Evolutionary conservation across 2,797 vertebrate species (phyloP), one percentile per base, ranked within the genome.

Genomic region (Podarcis siculus): DNA sequence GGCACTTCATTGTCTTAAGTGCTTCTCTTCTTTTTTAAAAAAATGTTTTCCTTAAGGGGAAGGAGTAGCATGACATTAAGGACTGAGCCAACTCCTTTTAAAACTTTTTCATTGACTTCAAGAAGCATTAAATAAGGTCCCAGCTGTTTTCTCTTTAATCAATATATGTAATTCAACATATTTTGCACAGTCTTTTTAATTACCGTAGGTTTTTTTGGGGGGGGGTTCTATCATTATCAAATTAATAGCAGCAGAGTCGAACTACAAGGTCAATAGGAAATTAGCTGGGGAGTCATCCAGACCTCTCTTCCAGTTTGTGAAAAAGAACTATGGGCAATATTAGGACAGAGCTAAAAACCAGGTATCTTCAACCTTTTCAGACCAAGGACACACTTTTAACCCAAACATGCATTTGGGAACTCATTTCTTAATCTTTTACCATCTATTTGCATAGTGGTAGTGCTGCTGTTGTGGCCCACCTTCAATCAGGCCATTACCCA

Each of bases 1-100:
- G 80, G 25, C 25, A 77, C 72, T 88, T 82, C 86, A 67, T 88
- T 88, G 80, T 39, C 42, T 78, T 88, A 88, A 88, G 73, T 83
- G 86, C 61, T 69, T 78, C 73, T 77, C 61, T 55, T 83, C 80
- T 39, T 76, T 78, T 13, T 37, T 3, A 42, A 42, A 42, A 77
- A 80, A 66, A 81, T 45, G 37, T 30, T 82, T 90, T 87, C 75
- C 66, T 83, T 61, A 66, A 71, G 35, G 61, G 42, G 75, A 72
- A 79, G 37, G 45, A 85, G 76, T 72, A 55, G 25, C 49, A 85
- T 73, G 37, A 66, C n/a, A 45, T 83, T 72, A 83, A 87, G 69
- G 9, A 42, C 49, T 64, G 71, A 76, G 69, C 71, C 79, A 81
- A 61, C 17, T 42, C 55, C 35, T 49, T 75, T 42, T 73, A 39